These are phyloP conservation scores for Cryptophagus acutangulus DNA, from an alignment of 2,888 invertebrate species.

Conservation along the genomic window DNA sequence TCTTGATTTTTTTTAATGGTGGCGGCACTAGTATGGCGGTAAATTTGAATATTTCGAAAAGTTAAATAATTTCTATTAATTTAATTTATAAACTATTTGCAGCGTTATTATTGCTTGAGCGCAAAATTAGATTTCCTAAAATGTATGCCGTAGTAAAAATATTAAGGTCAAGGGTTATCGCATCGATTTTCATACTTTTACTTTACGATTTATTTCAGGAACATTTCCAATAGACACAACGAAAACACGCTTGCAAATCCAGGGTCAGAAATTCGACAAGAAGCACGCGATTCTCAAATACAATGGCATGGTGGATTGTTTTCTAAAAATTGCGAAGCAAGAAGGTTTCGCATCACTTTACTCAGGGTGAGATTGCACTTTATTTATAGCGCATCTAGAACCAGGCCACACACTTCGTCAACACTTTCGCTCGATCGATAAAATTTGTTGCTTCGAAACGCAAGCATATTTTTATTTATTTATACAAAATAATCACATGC, in stretches of 20 bases:
- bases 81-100: no score
- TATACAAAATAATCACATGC: no score
- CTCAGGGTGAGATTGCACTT: conserved; percentile 60
- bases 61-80: no score
- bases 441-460: no score
- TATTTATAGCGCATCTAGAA: conserved; percentile 13
- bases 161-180: background rate
- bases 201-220: conserved; percentile 55
- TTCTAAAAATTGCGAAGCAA: conserved; percentile 76
- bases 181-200: conserved; percentile 9
- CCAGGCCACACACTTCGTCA: background rate
- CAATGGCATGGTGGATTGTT: conserved; percentile 88
- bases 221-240: conserved; percentile 97
- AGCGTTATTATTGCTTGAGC: no score
- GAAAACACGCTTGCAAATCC: conserved; percentile 90
- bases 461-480: background rate
- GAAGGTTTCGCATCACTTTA: conserved; percentile 85
- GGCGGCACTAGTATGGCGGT: no score
- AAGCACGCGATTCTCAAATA: conserved; percentile 72
- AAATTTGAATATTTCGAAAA: no score
- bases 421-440: no score
- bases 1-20: no score
- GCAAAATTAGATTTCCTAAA: conserved; percentile 1
- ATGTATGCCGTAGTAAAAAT: background rate
- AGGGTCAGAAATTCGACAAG: conserved; percentile 81